These are phyloP conservation scores for Pycnomerus fuliginosus DNA, from an alignment of 2,888 invertebrate genomes.

Conservation along the genomic window DNA sequence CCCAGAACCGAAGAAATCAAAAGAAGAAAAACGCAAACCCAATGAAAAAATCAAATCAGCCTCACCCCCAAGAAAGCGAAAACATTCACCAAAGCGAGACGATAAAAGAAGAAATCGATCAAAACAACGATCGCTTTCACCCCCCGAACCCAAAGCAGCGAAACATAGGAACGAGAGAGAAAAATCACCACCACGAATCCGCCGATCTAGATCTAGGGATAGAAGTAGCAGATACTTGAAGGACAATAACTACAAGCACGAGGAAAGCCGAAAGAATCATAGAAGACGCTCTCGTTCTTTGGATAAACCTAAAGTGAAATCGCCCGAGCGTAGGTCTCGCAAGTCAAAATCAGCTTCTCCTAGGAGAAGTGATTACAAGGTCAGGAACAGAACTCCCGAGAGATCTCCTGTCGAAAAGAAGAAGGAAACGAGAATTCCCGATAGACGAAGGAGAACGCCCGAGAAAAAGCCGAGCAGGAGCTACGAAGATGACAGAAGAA, in stretches of 20 bases:
- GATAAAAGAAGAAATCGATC: constrained; percentile 24
- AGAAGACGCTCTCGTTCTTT: constrained; percentile 10
- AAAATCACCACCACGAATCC: constrained; percentile 21
- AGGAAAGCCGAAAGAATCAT: constrained; percentile 11
- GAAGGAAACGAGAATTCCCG: constrained; percentile 7
- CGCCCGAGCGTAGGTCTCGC: not conserved
- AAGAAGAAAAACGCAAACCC: constrained; percentile 25
- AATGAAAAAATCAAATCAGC: constrained; percentile 35
- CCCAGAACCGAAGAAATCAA: constrained; percentile 36
- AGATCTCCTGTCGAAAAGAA: no score
- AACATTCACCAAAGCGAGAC: constrained; percentile 15
- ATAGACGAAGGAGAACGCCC: constrained; percentile 22
- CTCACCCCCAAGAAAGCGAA: constrained; percentile 21
- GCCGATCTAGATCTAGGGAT: constrained; percentile 22
- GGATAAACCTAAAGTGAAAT: not conserved
- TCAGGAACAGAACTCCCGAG: constrained; percentile 10
- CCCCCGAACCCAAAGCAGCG: constrained; percentile 7
- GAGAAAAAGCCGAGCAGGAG: constrained; percentile 30
- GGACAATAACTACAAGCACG: no score
- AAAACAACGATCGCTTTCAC: constrained; percentile 28
- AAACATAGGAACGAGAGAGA: constrained; percentile 18
- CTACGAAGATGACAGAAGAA: not conserved
- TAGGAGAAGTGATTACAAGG: constrained; percentile 7
- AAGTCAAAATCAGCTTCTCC: constrained; percentile 2
- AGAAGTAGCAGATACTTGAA: no score